Evolutionary conservation across 2,113 vertebrate genomes (phyloP), one percentile per base, ranked within the genome.

Genomic region (Dendropsophus ebraccatus): DNA sequence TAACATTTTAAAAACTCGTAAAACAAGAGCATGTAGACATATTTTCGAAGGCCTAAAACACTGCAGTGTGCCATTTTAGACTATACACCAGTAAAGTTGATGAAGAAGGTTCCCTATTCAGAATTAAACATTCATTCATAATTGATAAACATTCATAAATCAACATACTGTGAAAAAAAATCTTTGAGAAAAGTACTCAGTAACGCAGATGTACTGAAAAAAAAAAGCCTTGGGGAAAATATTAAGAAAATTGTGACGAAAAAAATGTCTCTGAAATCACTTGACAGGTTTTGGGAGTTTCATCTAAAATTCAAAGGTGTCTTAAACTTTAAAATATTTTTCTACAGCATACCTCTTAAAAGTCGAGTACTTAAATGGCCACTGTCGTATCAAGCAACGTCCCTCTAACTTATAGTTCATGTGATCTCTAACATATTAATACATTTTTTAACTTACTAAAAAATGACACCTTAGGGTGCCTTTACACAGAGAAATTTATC

Each of bases 101-200:
- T 69, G 30, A 69, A 69, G 16, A 35, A 35, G 65, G 32, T 70
- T 70, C 19, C 10, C 32, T 23, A 19, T 70, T 70, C 35, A 41
- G 67, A 70, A 70, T 70, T 70, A 70, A 70, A 41, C 35, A 41
- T 41, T 21, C 35, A 70, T 37, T 70, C 35, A 70, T 70, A 41
- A 70, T 41, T 41, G 17, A 70, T 41, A 41, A 70, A 37, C 32
- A 70, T 23, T 41, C 32, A 70, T 70, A 70, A 70, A 70, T 70
- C 35, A 70, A 41, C 35, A 70, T 37, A 70, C 35, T 41, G 35
- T 41, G 19, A 23, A 70, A 70, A 41, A 62, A 70, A 37, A 70
- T 9, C 23, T 37, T 32, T 41, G n/a, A 41, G 30, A 70, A 70
- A 70, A 23, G 11, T 41, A 70, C 35, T 70, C 67, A 41, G 67